These are phyloP conservation scores for Polia nebulosa DNA, from an alignment of 2,888 invertebrate genomes.

Conservation along the genomic window DNA sequence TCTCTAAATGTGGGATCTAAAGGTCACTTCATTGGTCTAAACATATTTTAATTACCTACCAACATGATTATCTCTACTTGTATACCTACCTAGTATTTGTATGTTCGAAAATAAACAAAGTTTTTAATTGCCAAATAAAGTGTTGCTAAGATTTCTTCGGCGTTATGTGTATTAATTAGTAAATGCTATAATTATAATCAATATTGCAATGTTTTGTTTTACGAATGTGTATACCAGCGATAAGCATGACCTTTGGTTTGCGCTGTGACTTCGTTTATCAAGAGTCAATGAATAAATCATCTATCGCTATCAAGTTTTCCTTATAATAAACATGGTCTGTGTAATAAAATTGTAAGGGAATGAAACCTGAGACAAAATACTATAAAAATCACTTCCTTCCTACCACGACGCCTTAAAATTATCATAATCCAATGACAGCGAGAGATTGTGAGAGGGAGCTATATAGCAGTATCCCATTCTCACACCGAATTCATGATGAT, in stretches of 20 bases:
- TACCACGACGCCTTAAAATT: too few relatives aligned
- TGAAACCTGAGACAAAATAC: too few relatives aligned
- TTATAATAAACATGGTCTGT: conserved; percentile 19
- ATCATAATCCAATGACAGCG: too few relatives aligned
- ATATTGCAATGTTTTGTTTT: conserved; percentile 30
- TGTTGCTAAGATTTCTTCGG: neutral
- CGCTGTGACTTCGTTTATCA: conserved; percentile 39
- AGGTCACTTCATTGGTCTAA: conserved; percentile 13
- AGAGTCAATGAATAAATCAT: conserved; percentile 23
- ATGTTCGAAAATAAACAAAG: neutral
- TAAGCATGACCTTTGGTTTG: conserved; percentile 41
- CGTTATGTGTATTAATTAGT: neutral
- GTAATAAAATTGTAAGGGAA: neutral
- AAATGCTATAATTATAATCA: neutral
- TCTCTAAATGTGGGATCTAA: neutral
- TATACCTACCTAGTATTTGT: neutral
- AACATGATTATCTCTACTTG: neutral
- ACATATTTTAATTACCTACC: neutral
- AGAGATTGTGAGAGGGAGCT: too few relatives aligned
- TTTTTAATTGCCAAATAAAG: neutral
- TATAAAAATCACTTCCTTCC: neutral
- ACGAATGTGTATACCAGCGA: conserved; percentile 10
- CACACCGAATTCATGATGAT: too few relatives aligned
- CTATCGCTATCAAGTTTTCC: conserved; percentile 24
- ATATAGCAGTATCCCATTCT: too few relatives aligned